Percentiles rank a stretch among this genome's conserved stretches.
phyloP scores from a whole-genome alignment of 2,888 invertebrate genomes.

The Dusona sp. region DNA sequence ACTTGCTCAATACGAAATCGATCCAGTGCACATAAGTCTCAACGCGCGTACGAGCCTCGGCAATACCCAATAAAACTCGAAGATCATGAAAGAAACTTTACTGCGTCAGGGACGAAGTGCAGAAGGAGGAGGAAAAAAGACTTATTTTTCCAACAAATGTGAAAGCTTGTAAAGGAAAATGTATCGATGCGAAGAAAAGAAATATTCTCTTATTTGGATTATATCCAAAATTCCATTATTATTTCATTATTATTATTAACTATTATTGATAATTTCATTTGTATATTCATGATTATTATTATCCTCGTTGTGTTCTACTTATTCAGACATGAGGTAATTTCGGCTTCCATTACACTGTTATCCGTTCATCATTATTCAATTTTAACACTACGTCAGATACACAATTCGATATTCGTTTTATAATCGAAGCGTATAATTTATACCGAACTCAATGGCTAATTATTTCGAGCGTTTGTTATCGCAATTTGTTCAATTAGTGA shows the following conservation, averaged over 20 bases:
- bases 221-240: not conserved
- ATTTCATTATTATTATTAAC: not conserved
- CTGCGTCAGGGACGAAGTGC: constrained; percentile 7
- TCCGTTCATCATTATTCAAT: not conserved
- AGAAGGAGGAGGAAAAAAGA: not conserved
- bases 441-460: not conserved
- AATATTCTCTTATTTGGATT: not conserved
- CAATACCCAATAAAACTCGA: constrained; percentile 49
- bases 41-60: not conserved
- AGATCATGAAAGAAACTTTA: constrained; percentile 45
- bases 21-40: constrained; percentile 42
- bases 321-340: not conserved
- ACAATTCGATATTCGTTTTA: too few species aligned
- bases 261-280: too few species aligned
- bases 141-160: constrained; percentile 17
- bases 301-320: not conserved
- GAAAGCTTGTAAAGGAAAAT: constrained; percentile 22
- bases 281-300: not conserved
- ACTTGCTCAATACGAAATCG: constrained; percentile 53
- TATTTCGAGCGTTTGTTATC: not conserved
- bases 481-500: not conserved
- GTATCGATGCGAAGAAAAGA: not conserved
- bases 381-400: not conserved
- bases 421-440: not conserved
- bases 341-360: not conserved